These are phyloP conservation scores for Saimiri boliviensis DNA, from an alignment of 2,113 vertebrate genomes.

Conservation along the genomic window DNA sequence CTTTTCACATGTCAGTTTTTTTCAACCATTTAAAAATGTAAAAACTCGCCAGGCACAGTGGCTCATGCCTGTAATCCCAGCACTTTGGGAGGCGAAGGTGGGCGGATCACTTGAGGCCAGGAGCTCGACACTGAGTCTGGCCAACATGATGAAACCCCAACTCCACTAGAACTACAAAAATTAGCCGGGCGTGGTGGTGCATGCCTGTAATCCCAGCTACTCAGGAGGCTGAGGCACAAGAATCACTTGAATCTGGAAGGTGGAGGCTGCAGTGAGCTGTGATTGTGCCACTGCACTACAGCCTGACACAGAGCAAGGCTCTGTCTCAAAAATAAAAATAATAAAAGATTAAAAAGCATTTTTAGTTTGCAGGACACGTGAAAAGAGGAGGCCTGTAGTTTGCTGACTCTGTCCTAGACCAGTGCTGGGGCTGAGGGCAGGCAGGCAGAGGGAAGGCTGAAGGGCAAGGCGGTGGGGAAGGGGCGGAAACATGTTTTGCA, in stretches of 20 bases:
- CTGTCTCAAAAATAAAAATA: background rate
- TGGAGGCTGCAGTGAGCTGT: background rate
- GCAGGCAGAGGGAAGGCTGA: background rate
- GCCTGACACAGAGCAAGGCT: background rate
- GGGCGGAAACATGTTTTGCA: background rate
- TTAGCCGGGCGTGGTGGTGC: background rate
- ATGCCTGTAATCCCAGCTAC: background rate
- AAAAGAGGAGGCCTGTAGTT: background rate
- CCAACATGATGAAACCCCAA: background rate
- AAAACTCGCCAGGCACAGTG: background rate
- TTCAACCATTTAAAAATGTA: background rate
- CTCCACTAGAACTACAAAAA: background rate
- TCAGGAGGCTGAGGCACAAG: background rate
- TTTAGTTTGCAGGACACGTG: background rate
- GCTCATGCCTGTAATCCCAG: background rate
- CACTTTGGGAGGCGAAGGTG: background rate
- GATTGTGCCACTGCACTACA: background rate
- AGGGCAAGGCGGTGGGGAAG: fast-evolving
- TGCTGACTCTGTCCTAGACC: background rate
- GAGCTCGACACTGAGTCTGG: background rate
- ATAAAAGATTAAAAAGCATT: background rate
- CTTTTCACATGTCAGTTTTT: background rate
- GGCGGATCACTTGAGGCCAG: background rate
- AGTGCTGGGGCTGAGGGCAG: background rate
- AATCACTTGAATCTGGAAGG: background rate